Percentiles rank a stretch among this genome's conserved stretches.
Conservation (phyloP, 2,113 vertebrate genomes). For the Tenrec ecaudatus region DNA sequence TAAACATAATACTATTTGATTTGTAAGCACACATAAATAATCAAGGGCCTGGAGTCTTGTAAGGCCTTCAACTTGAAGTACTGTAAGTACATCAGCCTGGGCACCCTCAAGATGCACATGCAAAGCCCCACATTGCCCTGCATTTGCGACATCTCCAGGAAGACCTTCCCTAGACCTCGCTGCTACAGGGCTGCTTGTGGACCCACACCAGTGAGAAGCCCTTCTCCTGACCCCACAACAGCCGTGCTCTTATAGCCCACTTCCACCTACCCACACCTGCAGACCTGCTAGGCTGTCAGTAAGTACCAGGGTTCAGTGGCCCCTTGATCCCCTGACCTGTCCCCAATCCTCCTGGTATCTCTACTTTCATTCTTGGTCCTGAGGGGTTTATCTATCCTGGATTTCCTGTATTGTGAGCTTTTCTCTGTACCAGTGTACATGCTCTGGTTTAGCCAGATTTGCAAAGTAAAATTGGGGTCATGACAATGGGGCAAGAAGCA, state of each 20-base stretch:
- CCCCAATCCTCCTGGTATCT: no score
- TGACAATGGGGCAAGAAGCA: no score
- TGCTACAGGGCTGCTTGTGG: slow-evolving; percentile 97
- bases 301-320: slow-evolving; percentile 78
- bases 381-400: no score
- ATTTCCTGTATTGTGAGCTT: no score
- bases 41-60: slow-evolving; percentile 86
- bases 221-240: slow-evolving; percentile 97
- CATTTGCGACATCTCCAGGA: slow-evolving; percentile 97
- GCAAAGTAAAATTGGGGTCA: no score
- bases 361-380: no score
- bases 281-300: slow-evolving; percentile 98
- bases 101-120: slow-evolving; percentile 99
- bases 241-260: slow-evolving; percentile 96
- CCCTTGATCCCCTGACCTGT: no score
- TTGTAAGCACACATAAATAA: not conserved
- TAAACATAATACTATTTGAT: not conserved
- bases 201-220: slow-evolving; percentile 99
- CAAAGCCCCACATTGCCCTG: slow-evolving; percentile 98
- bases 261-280: slow-evolving; percentile 98
- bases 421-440: no score
- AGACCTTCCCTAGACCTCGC: slow-evolving; percentile 98
- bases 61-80: slow-evolving; percentile 97
- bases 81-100: slow-evolving; percentile 97
- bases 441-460: no score